phyloP scores from a whole-genome alignment of 1,140 invertebrate species.

The Achroia grisella region DNA sequence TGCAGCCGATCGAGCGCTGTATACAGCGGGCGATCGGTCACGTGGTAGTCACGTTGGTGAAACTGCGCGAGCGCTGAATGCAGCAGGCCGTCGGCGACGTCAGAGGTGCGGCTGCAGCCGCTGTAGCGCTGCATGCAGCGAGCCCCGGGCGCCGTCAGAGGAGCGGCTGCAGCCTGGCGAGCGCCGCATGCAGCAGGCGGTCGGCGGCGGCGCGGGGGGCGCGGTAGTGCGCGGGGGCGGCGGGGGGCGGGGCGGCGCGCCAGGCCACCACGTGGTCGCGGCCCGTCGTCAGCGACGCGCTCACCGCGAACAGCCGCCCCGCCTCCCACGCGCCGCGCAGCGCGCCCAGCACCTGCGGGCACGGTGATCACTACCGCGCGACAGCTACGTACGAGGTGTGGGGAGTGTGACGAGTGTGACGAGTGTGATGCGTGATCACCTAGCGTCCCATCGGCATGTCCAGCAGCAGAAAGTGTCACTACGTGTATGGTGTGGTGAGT shows the following conservation, averaged over 20 bases:
- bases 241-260: conserved; percentile 81
- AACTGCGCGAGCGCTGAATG: too few relatives aligned
- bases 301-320: conserved; percentile 88
- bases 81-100: too few relatives aligned
- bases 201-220: conserved; percentile 8
- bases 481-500: too few relatives aligned
- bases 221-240: conserved; percentile 22
- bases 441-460: too few relatives aligned
- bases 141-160: background rate
- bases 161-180: conserved; percentile 9
- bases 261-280: conserved; percentile 92
- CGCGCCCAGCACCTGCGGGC: conserved; percentile 77
- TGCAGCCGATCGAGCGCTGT: background rate
- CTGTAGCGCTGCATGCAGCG: background rate
- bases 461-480: too few relatives aligned
- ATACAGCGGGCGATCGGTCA: too few relatives aligned
- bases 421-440: too few relatives aligned
- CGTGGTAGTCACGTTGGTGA: too few relatives aligned
- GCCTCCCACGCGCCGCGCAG: conserved; percentile 88
- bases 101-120: background rate
- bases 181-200: conserved; percentile 16
- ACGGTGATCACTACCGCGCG: too few relatives aligned
- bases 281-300: conserved; percentile 90
- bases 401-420: too few relatives aligned
- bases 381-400: background rate